A percentile compares a stretch with the other conserved stretches of the same genome.
Evolutionary conservation across 53 echinoderm and acorn worm genomes (phyloP).

Genomic region (Zoroaster sp.): DNA sequence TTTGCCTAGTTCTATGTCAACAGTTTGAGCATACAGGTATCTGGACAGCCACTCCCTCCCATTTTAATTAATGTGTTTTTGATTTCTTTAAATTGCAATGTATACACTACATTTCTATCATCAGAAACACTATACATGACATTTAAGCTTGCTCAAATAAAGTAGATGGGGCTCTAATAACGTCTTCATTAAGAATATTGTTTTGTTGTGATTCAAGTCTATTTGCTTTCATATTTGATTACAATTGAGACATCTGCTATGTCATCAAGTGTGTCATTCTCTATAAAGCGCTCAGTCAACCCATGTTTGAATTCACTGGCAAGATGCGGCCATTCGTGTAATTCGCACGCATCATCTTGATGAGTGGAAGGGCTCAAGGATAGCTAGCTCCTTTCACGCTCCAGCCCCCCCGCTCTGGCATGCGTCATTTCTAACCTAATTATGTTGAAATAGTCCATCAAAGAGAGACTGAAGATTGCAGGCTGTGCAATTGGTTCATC

Average conservation of each 20-base stretch:
- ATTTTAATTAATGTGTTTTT: too few species aligned
- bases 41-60: too few species aligned
- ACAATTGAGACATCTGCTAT: not conserved
- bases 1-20: too few species aligned
- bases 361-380: constrained; percentile 23
- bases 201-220: not conserved
- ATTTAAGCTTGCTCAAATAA: not conserved
- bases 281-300: not conserved
- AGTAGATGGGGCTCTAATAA: not conserved
- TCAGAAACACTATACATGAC: too few species aligned
- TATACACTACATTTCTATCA: too few species aligned
- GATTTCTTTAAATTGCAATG: too few species aligned
- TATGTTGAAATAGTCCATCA: not conserved
- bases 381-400: not conserved
- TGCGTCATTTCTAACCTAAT: not conserved
- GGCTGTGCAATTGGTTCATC: not conserved
- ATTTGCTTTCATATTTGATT: not conserved
- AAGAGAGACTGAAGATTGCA: not conserved
- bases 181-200: not conserved
- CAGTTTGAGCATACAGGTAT: too few species aligned
- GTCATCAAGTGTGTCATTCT: constrained; percentile 17
- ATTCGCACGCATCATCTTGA: constrained; percentile 2
- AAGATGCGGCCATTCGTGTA: constrained; percentile 29
- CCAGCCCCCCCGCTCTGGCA: not conserved
- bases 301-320: not conserved